These are phyloP conservation scores for Cerastis leucographa DNA, from an alignment of 2,888 invertebrate genomes.

Conservation along the genomic window DNA sequence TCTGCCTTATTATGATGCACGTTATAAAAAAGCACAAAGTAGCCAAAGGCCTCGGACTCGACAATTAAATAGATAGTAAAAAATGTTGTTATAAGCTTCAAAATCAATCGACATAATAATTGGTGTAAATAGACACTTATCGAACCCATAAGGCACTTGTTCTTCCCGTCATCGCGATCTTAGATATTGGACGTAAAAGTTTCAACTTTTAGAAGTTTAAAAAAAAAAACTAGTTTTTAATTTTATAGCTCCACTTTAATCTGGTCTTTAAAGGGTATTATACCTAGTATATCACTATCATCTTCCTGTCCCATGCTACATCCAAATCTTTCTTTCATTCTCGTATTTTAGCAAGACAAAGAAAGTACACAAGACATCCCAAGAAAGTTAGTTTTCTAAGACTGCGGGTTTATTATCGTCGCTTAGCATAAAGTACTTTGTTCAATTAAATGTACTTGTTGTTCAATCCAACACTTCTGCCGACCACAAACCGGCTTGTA, in stretches of 20 bases:
- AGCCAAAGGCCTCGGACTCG: neutral
- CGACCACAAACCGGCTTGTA: conserved; percentile 49
- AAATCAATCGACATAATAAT: neutral
- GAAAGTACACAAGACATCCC: neutral
- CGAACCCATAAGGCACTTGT: too few relatives aligned
- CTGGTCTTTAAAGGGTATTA: too few relatives aligned
- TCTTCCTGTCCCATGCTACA: too few relatives aligned
- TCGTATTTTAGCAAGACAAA: conserved; percentile 12
- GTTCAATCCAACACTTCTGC: conserved; percentile 32
- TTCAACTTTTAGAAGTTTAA: too few relatives aligned
- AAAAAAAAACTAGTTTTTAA: too few relatives aligned
- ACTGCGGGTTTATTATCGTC: conserved; percentile 2
- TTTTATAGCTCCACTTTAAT: too few relatives aligned
- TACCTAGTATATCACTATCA: too few relatives aligned
- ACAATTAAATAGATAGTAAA: neutral
- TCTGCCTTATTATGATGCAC: neutral
- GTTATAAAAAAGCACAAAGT: neutral
- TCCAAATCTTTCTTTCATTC: neutral
- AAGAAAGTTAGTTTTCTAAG: conserved; percentile 44
- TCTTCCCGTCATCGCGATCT: too few relatives aligned
- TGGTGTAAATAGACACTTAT: too few relatives aligned
- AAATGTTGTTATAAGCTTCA: neutral
- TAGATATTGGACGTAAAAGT: too few relatives aligned
- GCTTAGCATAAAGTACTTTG: conserved; percentile 25
- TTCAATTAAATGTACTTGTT: conserved; percentile 47